Base-by-base conservation (phyloP, 2,888 invertebrate genomes). In the Nemapogon koenigi region DNA sequence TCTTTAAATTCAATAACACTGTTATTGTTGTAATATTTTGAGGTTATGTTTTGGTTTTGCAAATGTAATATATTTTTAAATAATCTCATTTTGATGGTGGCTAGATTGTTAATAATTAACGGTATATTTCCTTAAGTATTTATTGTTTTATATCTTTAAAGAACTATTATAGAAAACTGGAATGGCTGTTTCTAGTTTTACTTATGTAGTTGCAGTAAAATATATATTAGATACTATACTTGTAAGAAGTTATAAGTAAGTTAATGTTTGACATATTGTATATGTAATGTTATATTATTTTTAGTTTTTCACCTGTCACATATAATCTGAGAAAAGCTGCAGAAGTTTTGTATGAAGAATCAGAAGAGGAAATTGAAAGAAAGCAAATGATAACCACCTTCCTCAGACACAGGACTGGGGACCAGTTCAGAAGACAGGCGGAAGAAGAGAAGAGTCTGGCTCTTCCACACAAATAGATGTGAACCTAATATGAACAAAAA, bases 311-410 rank as follows among this genome's bases (percentile, higher is more conserved):
- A 8, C 49, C 49, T 25, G 8, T 51, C 2, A 61, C 71, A 4
- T 19, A 39, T 30, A 72, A 69, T 13, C 43, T 65, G 25, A 58
- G 70, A 33, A 53, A 58, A 46, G 50, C 59, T 4, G 4, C 55
- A 4, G 63, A 69, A 16, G 43, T 27, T 2, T 44, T 75, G 0
- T 75, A 69, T 40, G 66, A 67, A 48, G 78, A 78, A 43, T 68
- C 76, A 2, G 56, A 67, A 38, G 65, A 66, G 43, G 75, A 73
- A 46, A 62, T 73, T 2, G 78, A 78, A 48, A 64, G 78, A 36
- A 65, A 49, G 43, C 50, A 57, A 10, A 51, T 75, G 58, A 76
- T 78, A 32, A 67, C 63, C 16, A 59, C 60, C 42, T 69, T 66
- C 0, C 41, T 78, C 3, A 56, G 57, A 1, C 53, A 50, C 35